A percentile compares a stretch with the other conserved stretches of the same genome.
phyloP scores from a whole-genome alignment of 2,797 vertebrate species.

The Sitta carolinensis region DNA sequence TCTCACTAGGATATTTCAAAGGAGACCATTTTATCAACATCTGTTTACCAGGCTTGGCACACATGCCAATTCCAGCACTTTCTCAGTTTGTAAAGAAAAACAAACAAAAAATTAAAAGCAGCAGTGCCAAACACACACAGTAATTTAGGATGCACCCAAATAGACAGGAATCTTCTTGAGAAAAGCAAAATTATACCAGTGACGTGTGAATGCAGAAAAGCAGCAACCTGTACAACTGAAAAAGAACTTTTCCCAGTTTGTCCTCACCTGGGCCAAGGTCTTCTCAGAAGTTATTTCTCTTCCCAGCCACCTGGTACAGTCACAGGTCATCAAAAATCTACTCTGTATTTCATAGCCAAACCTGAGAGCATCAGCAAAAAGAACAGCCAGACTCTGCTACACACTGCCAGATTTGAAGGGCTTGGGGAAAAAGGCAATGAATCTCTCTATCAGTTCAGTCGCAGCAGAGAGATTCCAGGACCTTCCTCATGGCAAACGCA shows the following conservation, averaged over 20 bases:
- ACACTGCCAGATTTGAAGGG: neutral
- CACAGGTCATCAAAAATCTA: neutral
- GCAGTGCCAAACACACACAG: neutral
- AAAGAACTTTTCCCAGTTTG: neutral
- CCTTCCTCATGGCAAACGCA: neutral
- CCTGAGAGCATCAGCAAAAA: constrained; percentile 13
- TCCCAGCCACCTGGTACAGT: neutral
- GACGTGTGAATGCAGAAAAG: neutral
- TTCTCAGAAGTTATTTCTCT: neutral
- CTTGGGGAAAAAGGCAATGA: neutral
- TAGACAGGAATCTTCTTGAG: neutral
- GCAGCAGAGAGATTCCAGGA: neutral
- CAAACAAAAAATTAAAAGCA: neutral
- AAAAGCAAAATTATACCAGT: neutral
- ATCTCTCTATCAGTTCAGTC: neutral
- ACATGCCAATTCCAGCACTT: neutral
- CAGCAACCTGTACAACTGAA: neutral
- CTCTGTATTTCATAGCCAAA: neutral
- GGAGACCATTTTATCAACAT: neutral
- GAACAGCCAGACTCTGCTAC: neutral
- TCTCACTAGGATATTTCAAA: neutral
- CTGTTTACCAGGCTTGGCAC: neutral
- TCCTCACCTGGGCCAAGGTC: neutral
- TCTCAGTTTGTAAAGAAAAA: neutral
- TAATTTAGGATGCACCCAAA: neutral